Base-by-base conservation (phyloP, 2,113 vertebrate species). In the Verasper variegatus region DNA sequence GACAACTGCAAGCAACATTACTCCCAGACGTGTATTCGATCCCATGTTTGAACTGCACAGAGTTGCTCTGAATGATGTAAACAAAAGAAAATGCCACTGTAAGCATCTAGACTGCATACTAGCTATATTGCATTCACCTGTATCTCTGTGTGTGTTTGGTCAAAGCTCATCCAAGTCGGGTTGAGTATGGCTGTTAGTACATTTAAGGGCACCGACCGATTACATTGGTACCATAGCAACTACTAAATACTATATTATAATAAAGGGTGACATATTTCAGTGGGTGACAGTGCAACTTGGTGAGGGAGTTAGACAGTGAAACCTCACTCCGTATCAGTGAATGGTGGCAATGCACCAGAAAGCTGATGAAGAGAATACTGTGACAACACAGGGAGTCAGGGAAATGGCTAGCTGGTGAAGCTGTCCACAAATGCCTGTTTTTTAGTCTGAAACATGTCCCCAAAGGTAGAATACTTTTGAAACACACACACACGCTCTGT, bases 11-110 rank as follows among this genome's bases (percentile, higher is more conserved):
- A 40, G 67, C 47, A 35, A 21, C 8, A 67, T 70, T 15, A 66
- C 35, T 73, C 45, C 15, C 45, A 18, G 10, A 11, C 3, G 12
- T 42, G 40, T 42, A 42, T 13, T 3, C 45, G 35, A 63, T 70
- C n/a, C 52, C 5, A 18, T 49, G 23, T 75, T 52, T 56, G 18
- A 80, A 69, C 51, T 47, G 18, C 26, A 71, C 31, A 35, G 40
- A 20, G 42, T 9, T 20, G 58, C 26, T 65, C 37, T 23, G 40
- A 73, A 71, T 54, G 49, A 51, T 59, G 23, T 26, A 40, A 74
- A 60, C 54, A 71, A 60, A 74, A 74, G 47, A 40, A 52, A 26
- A 59, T 20, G 26, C 21, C 2, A 18, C 1, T 27, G 24, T 24
- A 66, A 47, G 24, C 8, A 45, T 37, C 7, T 8, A 18, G 18